These are phyloP conservation scores for Magallana angulata DNA, from an alignment of 1,140 invertebrate species.

Conservation along the genomic window DNA sequence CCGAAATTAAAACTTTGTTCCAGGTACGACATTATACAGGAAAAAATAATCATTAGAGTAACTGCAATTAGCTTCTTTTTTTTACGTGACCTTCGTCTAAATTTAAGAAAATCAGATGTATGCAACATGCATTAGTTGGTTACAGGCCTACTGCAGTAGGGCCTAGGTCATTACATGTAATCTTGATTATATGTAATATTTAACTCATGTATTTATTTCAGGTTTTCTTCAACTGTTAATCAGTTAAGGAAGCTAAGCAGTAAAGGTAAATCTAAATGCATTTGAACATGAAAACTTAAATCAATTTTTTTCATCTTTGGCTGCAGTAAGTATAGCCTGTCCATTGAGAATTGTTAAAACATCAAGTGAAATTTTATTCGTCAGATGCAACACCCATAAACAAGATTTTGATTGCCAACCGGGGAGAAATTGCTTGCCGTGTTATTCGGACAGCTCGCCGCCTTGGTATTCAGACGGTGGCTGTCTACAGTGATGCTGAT, in stretches of 20 bases:
- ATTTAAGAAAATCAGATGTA: no score
- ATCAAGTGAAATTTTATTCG: constrained; percentile 5
- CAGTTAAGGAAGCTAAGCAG: constrained; percentile 16
- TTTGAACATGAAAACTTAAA: neutral
- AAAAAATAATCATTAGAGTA: no score
- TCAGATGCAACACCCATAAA: constrained; percentile 65
- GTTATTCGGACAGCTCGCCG: constrained; percentile 91
- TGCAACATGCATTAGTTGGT: no score
- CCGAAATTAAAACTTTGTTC: constrained; percentile 17
- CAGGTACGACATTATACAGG: neutral
- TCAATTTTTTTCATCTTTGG: neutral
- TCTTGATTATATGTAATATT: neutral
- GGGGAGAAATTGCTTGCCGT: constrained; percentile 98
- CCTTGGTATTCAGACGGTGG: constrained; percentile 95
- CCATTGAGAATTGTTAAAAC: no score
- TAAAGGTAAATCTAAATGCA: constrained; percentile 5
- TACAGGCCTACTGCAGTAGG: no score
- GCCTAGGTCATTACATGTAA: no score
- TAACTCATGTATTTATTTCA: neutral
- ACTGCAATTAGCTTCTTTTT: no score
- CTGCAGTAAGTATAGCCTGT: no score
- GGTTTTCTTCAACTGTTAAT: constrained; percentile 4
- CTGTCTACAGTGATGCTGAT: constrained; percentile 97
- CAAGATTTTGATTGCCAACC: constrained; percentile 91
- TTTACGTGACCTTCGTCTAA: no score